A percentile compares a stretch with the other conserved stretches of the same genome.
phyloP scores from a whole-genome alignment of 1,140 invertebrate genomes.

The Amphibalanus amphitrite region DNA sequence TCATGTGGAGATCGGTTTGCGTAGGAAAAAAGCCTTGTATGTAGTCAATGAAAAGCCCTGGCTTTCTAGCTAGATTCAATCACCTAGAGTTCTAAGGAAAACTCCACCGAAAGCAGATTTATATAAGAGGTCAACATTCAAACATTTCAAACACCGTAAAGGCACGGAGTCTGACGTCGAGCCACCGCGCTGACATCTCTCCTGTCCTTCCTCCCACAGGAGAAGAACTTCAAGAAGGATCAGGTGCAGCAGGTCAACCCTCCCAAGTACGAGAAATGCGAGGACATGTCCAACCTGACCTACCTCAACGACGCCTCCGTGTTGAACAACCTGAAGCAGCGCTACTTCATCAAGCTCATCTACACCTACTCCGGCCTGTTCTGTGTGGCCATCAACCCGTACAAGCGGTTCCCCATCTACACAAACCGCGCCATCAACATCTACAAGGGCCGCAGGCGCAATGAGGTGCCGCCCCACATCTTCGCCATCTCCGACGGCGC shows the following conservation, averaged over 20 bases:
- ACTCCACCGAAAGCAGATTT: no score
- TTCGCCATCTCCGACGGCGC: slow-evolving; percentile 99
- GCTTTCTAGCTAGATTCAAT: no score
- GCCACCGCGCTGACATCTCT: no score
- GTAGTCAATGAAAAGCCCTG: no score
- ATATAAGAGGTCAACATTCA: no score
- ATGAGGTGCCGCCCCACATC: slow-evolving; percentile 97
- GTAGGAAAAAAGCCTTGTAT: no score
- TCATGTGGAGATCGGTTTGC: no score
- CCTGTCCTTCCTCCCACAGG: slow-evolving; percentile 20
- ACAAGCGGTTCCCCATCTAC: slow-evolving; percentile 99
- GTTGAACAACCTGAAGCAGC: slow-evolving; percentile 92
- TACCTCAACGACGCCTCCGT: slow-evolving; percentile 99
- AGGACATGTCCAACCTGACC: slow-evolving; percentile 99
- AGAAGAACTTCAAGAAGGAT: slow-evolving; percentile 29
- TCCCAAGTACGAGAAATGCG: slow-evolving; percentile 97
- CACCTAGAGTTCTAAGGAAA: no score
- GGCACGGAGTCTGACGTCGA: no score
- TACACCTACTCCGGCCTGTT: slow-evolving; percentile 99
- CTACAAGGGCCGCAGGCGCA: slow-evolving; percentile 97
- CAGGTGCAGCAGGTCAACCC: slow-evolving; percentile 66
- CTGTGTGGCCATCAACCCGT: slow-evolving; percentile 99
- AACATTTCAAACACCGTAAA: no score
- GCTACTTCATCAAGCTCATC: slow-evolving; percentile 93
- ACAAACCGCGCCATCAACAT: slow-evolving; percentile 85